These are phyloP conservation scores for Euura saliciscinereae DNA, from an alignment of 1,140 invertebrate genomes.

Conservation along the genomic window DNA sequence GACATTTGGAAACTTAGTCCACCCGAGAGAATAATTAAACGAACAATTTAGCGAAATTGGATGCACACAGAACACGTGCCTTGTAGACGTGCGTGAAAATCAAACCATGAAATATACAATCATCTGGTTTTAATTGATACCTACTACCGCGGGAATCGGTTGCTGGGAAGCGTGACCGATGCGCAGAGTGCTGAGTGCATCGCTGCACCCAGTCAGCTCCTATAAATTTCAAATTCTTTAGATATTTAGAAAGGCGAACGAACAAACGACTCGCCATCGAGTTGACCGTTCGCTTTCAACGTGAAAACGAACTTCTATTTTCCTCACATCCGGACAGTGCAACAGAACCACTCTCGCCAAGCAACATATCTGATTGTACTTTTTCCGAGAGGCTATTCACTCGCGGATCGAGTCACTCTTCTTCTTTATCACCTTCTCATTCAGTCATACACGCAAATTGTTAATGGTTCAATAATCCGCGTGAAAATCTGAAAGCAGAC, in stretches of 20 bases:
- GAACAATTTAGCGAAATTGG: too few relatives aligned
- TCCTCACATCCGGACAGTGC: too few relatives aligned
- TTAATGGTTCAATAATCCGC: too few relatives aligned
- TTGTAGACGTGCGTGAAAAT: background rate
- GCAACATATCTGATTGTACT: too few relatives aligned
- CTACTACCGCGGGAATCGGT: background rate
- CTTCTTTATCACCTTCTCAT: too few relatives aligned
- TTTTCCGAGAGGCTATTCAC: too few relatives aligned
- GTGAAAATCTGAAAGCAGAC: too few relatives aligned
- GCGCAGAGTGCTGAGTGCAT: background rate
- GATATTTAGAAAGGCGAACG: constrained; percentile 51
- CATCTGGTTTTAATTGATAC: background rate
- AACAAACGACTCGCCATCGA: constrained; percentile 33
- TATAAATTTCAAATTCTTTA: constrained; percentile 9
- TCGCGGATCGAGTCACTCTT: too few relatives aligned
- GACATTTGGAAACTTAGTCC: too few relatives aligned
- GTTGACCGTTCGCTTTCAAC: constrained; percentile 48
- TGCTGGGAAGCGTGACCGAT: background rate
- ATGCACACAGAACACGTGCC: constrained; percentile 5
- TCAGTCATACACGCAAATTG: too few relatives aligned
- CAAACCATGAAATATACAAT: background rate
- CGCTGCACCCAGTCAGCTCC: background rate
- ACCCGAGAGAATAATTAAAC: too few relatives aligned
- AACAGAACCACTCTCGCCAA: too few relatives aligned
- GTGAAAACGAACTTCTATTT: constrained; percentile 36